phyloP scores from a whole-genome alignment of 2,888 invertebrate species.

The Rapana venosa region DNA sequence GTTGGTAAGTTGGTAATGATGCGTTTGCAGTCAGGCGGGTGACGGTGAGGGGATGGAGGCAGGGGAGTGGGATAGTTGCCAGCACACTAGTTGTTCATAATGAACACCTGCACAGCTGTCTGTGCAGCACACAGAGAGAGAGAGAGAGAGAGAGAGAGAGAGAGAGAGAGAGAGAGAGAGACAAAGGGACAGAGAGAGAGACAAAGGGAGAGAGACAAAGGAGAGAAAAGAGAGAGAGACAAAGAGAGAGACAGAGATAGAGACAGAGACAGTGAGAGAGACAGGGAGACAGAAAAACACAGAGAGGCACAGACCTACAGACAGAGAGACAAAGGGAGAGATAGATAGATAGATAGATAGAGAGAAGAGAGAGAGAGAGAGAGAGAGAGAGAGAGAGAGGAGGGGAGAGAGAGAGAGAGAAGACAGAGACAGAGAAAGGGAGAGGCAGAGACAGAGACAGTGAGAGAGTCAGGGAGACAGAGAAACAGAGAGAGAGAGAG shows the following conservation, averaged over 20 bases:
- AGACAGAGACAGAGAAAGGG: conserved; percentile 22
- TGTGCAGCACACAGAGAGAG: not conserved
- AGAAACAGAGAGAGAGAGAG: conserved; percentile 26
- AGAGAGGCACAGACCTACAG: not conserved
- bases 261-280: conserved; percentile 23
- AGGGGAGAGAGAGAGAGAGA: not conserved
- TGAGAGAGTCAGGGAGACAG: conserved; percentile 21
- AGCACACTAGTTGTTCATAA: too few species aligned
- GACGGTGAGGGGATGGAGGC: too few species aligned
- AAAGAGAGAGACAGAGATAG: too few species aligned
- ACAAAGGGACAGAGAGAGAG: not conserved
- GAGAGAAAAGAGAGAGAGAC: not conserved
- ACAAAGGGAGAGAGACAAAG: too few species aligned
- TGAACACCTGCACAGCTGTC: too few species aligned
- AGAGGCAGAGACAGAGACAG: conserved; percentile 6
- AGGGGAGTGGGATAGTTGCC: too few species aligned
- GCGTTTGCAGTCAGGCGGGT: too few species aligned
- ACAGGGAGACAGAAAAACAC: conserved; percentile 16
- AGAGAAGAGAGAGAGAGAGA: not conserved
- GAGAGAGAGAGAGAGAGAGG: too few species aligned
- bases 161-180: conserved; percentile 19
- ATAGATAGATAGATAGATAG: not conserved
- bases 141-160: not conserved
- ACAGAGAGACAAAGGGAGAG: not conserved
- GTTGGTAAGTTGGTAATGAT: too few species aligned